These are phyloP conservation scores for Pemphredon lugubris DNA, from an alignment of 2,888 invertebrate species.

Conservation along the genomic window DNA sequence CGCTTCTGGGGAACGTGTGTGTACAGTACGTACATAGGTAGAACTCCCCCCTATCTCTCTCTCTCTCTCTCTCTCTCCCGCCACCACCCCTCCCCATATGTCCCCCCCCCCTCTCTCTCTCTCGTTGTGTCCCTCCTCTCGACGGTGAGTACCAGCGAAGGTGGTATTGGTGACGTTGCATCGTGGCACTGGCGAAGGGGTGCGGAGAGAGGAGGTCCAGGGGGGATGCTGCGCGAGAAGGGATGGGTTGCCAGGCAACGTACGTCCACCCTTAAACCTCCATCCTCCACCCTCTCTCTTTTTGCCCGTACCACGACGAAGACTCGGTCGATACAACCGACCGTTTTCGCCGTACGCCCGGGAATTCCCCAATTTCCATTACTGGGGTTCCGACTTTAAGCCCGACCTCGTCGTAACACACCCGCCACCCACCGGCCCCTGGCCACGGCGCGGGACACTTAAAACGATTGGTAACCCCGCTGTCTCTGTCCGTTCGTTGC, in stretches of 20 bases:
- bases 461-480: conserved; percentile 50
- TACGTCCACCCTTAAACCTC: conserved; percentile 78
- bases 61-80: no score
- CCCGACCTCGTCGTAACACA: conserved; percentile 28
- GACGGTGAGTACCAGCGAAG: conserved; percentile 1
- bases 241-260: conserved; percentile 79
- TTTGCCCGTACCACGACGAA: conserved; percentile 48
- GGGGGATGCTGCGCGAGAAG: conserved; percentile 70
- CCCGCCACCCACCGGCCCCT: background rate
- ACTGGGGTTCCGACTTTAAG: conserved; percentile 69
- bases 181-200: conserved; percentile 34
- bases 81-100: no score
- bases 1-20: conserved; percentile 3
- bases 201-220: conserved; percentile 53
- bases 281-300: conserved; percentile 51
- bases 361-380: conserved; percentile 78
- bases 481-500: background rate
- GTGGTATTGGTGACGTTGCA: conserved; percentile 41
- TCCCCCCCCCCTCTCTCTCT: no score
- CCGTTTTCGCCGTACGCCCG: conserved; percentile 73
- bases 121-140: no score
- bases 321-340: conserved; percentile 75
- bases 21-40: no score
- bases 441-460: conserved; percentile 43
- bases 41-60: no score